Conservation (phyloP, 53 echinoderm and acorn worm genomes). For the Mesocentrotus franciscanus region DNA sequence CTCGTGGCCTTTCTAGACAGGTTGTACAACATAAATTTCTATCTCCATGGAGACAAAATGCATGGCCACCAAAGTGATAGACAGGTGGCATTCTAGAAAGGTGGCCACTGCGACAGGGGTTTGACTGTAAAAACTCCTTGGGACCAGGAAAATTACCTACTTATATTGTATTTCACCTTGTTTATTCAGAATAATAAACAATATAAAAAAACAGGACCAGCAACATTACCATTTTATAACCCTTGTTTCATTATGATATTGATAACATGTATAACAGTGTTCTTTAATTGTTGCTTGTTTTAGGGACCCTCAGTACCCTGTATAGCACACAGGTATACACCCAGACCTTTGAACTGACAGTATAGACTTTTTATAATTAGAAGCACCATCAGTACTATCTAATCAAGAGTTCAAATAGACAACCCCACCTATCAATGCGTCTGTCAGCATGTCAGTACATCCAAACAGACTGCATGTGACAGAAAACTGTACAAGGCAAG, state of each 20-base stretch:
- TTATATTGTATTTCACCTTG: too few species aligned
- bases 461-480: neutral
- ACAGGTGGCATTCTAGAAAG: too few species aligned
- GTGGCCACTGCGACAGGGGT: too few species aligned
- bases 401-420: neutral
- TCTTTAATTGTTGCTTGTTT: neutral
- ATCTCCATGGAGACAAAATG: too few species aligned
- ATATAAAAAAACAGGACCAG: neutral
- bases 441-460: neutral
- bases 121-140: too few species aligned
- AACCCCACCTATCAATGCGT: neutral
- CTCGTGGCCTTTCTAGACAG: too few species aligned
- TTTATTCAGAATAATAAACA: neutral
- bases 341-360: neutral
- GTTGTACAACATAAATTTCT: too few species aligned
- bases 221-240: neutral
- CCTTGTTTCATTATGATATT: too few species aligned
- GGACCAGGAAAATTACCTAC: too few species aligned
- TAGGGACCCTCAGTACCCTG: neutral
- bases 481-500: neutral
- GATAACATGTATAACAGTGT: too few species aligned
- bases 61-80: too few species aligned
- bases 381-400: neutral
- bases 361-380: neutral
- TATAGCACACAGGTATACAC: neutral